Conservation (phyloP, 2,888 invertebrate genomes). For the Germaria angustata region DNA sequence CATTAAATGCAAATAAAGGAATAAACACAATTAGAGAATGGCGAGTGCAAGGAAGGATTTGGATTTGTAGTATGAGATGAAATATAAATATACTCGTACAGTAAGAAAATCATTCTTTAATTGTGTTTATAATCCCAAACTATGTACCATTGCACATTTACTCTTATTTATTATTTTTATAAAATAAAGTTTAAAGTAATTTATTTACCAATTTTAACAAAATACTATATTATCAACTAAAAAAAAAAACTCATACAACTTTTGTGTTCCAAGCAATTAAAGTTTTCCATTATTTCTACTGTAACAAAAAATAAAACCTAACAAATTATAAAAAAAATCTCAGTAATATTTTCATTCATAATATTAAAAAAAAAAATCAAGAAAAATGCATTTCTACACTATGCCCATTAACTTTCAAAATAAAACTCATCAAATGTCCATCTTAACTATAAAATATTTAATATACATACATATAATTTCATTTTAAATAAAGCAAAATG, state of each 20-base stretch:
- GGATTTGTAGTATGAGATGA: no score
- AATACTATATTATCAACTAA: constrained; percentile 28
- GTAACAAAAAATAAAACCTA: constrained; percentile 9
- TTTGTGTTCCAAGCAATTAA: constrained; percentile 62
- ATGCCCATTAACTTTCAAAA: constrained; percentile 20
- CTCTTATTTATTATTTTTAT: no score
- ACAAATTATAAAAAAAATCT: constrained; percentile 32
- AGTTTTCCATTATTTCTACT: constrained; percentile 59
- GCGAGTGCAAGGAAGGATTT: background rate
- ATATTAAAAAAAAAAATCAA: background rate
- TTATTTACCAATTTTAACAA: background rate
- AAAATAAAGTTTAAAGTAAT: background rate
- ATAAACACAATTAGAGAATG: background rate
- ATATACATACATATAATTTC: background rate
- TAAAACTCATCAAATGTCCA: constrained; percentile 31
- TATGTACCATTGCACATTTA: no score
- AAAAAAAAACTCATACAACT: constrained; percentile 57
- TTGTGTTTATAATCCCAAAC: background rate
- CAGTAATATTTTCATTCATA: constrained; percentile 10
- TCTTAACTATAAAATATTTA: constrained; percentile 19
- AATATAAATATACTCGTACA: no score
- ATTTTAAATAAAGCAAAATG: constrained; percentile 19
- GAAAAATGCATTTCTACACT: background rate
- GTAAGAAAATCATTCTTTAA: no score
- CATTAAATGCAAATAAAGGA: background rate